These are phyloP conservation scores for Craterocephalus amniculus DNA, from an alignment of 2,797 vertebrate genomes.

Conservation along the genomic window DNA sequence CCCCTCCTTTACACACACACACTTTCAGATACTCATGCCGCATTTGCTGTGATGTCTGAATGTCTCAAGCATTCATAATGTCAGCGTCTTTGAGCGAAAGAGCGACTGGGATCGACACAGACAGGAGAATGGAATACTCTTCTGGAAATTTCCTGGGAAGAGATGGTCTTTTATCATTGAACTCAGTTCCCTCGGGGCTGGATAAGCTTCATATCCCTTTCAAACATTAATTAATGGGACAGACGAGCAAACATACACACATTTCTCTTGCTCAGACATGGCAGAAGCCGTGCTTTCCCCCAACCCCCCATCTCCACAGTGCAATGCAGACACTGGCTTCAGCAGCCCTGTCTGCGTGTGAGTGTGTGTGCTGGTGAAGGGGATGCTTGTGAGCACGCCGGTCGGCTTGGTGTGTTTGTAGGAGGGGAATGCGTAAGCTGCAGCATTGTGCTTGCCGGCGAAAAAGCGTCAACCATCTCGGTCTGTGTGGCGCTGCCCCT, in stretches of 20 bases:
- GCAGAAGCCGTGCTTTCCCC: slow-evolving; percentile 32
- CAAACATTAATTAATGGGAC: slow-evolving; percentile 61
- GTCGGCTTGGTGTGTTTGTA: slow-evolving; percentile 21
- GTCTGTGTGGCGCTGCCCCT: slow-evolving; percentile 30
- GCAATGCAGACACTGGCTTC: slow-evolving; percentile 36
- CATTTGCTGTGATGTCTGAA: slow-evolving; percentile 32
- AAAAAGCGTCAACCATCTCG: slow-evolving; percentile 38
- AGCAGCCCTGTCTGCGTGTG: slow-evolving; percentile 18
- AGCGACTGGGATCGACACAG: slow-evolving; percentile 3
- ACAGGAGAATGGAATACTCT: slow-evolving; percentile 24
- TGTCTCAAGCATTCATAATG: slow-evolving; percentile 36
- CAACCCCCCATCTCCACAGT: slow-evolving; percentile 22
- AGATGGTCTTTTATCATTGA: slow-evolving; percentile 26
- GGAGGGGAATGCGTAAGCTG: slow-evolving; percentile 25
- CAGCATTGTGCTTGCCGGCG: slow-evolving; percentile 30
- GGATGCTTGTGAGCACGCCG: slow-evolving; percentile 41
- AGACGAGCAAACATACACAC: slow-evolving; percentile 17
- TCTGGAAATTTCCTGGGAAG: slow-evolving; percentile 39
- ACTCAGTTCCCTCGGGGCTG: slow-evolving; percentile 20
- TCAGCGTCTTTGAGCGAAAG: not conserved
- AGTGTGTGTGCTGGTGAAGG: slow-evolving; percentile 24
- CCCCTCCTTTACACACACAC: slow-evolving; percentile 26
- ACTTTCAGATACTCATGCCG: not conserved
- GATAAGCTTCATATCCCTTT: slow-evolving; percentile 53
- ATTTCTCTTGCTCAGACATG: slow-evolving; percentile 30